A percentile compares a stretch with the other conserved stretches of the same genome.
These are phyloP conservation scores for Phodopus roborovskii DNA, from an alignment of 2,113 vertebrate species.

Conservation along the genomic window DNA sequence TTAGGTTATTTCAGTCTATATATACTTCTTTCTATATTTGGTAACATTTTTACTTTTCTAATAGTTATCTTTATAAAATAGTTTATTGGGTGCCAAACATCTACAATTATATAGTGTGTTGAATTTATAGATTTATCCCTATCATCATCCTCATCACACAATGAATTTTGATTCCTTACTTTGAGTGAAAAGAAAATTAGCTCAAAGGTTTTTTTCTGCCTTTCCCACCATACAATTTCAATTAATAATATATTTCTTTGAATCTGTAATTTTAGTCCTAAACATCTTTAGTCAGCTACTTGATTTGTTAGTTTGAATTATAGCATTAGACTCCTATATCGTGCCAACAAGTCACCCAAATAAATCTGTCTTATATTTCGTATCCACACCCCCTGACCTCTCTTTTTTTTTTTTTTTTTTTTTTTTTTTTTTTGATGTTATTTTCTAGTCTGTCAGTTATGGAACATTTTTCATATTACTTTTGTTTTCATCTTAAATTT, in stretches of 20 bases:
- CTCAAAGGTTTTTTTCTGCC: neutral
- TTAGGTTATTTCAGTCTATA: neutral
- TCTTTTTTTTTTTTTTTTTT: no score
- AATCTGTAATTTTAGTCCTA: neutral
- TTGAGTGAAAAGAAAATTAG: neutral
- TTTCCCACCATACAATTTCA: neutral
- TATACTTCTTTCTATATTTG: neutral
- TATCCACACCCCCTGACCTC: neutral
- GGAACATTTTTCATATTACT: neutral
- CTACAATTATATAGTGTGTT: neutral
- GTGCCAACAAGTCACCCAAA: neutral
- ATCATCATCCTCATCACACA: neutral
- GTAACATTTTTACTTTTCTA: neutral
- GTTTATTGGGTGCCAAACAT: neutral
- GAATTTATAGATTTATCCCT: neutral
- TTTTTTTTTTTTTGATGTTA: neutral
- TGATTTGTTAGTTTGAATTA: neutral
- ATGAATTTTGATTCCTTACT: neutral
- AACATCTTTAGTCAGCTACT: no score
- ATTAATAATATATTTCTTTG: neutral
- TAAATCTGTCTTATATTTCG: neutral
- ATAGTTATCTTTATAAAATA: neutral
- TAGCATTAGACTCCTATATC: neutral
- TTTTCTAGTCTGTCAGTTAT: neutral
- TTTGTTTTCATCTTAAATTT: constrained; percentile 27